phyloP scores from a whole-genome alignment of 2,113 vertebrate species.

The Calonectris borealis region DNA sequence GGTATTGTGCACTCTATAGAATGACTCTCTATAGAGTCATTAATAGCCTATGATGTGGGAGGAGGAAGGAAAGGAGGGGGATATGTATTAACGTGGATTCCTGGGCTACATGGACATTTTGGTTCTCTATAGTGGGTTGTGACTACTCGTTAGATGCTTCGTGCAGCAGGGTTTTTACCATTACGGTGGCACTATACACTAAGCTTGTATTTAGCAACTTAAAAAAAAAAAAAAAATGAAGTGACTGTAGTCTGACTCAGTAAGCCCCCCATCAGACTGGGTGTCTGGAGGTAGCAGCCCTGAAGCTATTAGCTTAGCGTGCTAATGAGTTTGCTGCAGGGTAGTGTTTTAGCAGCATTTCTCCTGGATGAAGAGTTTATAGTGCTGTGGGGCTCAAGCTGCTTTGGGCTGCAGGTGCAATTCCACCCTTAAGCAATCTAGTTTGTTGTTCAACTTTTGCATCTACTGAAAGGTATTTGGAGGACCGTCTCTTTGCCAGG shows the following conservation, averaged over 20 bases:
- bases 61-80: not conserved
- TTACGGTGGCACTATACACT: not conserved
- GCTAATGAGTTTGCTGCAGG: not conserved
- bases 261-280: no score
- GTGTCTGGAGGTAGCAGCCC: not conserved
- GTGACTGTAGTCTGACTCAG: not conserved
- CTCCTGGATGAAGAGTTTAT: not conserved
- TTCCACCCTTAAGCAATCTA: not conserved
- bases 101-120: fast-evolving
- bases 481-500: not conserved
- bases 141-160: not conserved
- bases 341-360: not conserved
- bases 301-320: not conserved
- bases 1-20: not conserved
- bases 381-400: not conserved
- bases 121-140: not conserved
- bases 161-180: not conserved
- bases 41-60: not conserved
- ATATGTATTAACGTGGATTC: fast-evolving
- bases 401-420: not conserved
- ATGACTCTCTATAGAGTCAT: not conserved
- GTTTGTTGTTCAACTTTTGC: not conserved
- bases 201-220: not conserved
- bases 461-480: not conserved
- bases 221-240: not conserved